Conservation (phyloP, 2,797 vertebrate genomes). For the Cichlasoma orientale region DNA sequence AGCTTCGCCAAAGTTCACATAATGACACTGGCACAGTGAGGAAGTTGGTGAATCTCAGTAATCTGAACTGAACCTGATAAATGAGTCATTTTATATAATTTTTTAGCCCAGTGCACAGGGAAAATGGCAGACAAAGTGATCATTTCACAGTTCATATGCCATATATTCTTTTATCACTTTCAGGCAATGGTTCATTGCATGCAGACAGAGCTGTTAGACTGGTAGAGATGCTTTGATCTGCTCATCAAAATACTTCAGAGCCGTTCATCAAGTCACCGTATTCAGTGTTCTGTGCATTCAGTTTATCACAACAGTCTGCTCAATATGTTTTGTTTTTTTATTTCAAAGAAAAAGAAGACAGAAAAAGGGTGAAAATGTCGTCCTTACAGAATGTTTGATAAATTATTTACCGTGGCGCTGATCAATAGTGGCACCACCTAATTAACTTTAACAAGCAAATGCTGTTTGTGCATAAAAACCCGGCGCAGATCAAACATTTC, state of each 20-base stretch:
- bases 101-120: slow-evolving; percentile 48
- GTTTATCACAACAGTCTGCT: not conserved
- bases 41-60: slow-evolving; percentile 50
- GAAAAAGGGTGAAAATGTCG: slow-evolving; percentile 3
- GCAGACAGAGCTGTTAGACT: slow-evolving; percentile 39
- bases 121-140: slow-evolving; percentile 63
- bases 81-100: slow-evolving; percentile 55
- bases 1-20: slow-evolving; percentile 38
- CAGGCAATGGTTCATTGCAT: slow-evolving; percentile 35
- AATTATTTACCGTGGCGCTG: slow-evolving; percentile 8
- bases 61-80: slow-evolving; percentile 52
- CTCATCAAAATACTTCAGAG: slow-evolving; percentile 40
- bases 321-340: not conserved
- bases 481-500: not conserved
- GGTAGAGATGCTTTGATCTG: slow-evolving; percentile 46
- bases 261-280: slow-evolving; percentile 7
- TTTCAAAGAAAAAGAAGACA: slow-evolving; percentile 15
- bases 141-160: slow-evolving; percentile 70
- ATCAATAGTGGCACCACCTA: slow-evolving; percentile 16
- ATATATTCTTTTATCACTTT: slow-evolving; percentile 56
- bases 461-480: not conserved
- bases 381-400: slow-evolving; percentile 3
- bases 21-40: slow-evolving; percentile 40
- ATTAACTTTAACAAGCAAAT: slow-evolving; percentile 21
- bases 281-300: slow-evolving; percentile 9